Percentiles rank a stretch among this genome's conserved stretches.
Conservation (phyloP, 2,888 invertebrate genomes). For the Caenorhabditis doughertyi region DNA sequence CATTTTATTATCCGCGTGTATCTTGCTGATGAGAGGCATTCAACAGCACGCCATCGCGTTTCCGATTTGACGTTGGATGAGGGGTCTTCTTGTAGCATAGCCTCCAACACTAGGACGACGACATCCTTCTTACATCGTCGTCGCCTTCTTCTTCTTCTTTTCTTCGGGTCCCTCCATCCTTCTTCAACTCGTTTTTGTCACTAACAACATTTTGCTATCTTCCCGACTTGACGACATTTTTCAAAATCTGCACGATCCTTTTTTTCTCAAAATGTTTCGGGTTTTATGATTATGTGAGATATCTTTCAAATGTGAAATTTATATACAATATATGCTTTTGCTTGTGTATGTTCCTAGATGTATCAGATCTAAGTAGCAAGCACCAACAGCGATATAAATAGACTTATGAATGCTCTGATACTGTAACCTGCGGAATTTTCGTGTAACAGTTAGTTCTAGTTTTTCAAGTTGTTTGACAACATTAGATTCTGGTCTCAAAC, state of each 20-base stretch:
- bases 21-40: constrained; percentile 68
- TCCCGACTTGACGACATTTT: constrained; percentile 44
- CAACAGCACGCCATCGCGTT: constrained; percentile 67
- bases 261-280: neutral
- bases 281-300: too few species aligned
- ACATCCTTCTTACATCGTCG: constrained; percentile 48
- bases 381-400: too few species aligned
- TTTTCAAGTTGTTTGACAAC: constrained; percentile 39
- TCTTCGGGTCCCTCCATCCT: constrained; percentile 23
- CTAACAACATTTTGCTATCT: constrained; percentile 61
- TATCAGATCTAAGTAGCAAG: too few species aligned
- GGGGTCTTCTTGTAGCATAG: constrained; percentile 47
- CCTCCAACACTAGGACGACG: constrained; percentile 53
- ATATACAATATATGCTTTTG: too few species aligned
- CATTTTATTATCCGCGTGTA: constrained; percentile 67
- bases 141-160: constrained; percentile 33
- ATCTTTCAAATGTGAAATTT: too few species aligned
- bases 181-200: constrained; percentile 61
- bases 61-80: constrained; percentile 64
- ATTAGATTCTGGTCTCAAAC: constrained; percentile 25
- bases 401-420: too few species aligned
- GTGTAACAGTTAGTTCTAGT: neutral
- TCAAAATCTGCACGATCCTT: constrained; percentile 27
- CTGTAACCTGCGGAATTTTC: neutral
- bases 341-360: too few species aligned